These are phyloP conservation scores for Channa striata DNA, from an alignment of 2,797 vertebrate species.

Conservation along the genomic window DNA sequence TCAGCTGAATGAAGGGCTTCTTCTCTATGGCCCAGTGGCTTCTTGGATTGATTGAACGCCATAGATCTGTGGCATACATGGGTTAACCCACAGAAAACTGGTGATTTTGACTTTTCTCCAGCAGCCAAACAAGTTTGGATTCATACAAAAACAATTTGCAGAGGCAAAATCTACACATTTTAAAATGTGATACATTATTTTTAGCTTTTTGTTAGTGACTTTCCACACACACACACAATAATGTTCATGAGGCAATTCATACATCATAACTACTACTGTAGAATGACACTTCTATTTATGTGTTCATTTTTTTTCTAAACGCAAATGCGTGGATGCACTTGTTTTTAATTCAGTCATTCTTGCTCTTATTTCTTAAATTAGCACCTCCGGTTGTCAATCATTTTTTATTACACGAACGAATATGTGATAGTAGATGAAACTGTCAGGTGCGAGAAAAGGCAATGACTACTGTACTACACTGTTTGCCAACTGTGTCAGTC, in stretches of 20 bases:
- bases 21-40: background rate
- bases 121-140: background rate
- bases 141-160: background rate
- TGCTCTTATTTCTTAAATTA: background rate
- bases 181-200: background rate
- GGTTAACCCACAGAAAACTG: background rate
- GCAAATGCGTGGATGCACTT: background rate
- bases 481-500: constrained; percentile 25
- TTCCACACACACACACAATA: background rate
- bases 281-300: background rate
- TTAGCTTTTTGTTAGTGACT: background rate
- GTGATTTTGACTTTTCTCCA: background rate
- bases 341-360: too few species aligned
- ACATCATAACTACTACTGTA: background rate
- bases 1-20: background rate
- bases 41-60: background rate
- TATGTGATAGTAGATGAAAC: constrained; percentile 13
- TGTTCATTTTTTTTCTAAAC: background rate
- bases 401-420: constrained; percentile 1
- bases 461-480: constrained; percentile 4
- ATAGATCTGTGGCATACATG: background rate
- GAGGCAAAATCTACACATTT: background rate
- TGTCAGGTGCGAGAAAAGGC: constrained; percentile 1
- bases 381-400: background rate
- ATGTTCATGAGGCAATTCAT: background rate